phyloP scores from a whole-genome alignment of 2,888 invertebrate species.

The Nymphalis polychloros region DNA sequence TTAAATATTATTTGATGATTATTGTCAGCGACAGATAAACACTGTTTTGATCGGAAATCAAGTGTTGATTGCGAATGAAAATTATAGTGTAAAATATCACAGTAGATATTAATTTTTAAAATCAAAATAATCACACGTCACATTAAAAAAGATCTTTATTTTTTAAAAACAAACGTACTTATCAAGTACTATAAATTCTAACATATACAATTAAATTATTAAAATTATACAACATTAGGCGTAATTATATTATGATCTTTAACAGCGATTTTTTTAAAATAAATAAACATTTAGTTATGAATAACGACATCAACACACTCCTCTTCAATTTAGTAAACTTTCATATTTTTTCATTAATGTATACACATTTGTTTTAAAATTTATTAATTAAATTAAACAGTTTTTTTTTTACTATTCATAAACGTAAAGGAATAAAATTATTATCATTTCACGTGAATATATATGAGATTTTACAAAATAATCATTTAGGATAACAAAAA shows the following conservation, averaged over 20 bases:
- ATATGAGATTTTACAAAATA: background rate
- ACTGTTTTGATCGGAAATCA: no score
- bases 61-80: no score
- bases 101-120: no score
- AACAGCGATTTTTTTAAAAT: conserved; percentile 9
- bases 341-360: background rate
- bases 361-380: background rate
- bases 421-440: background rate
- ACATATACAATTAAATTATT: conserved; percentile 20
- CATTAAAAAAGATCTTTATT: conserved; percentile 58
- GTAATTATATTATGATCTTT: background rate
- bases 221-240: conserved; percentile 18
- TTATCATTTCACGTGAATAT: background rate
- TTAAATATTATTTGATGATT: no score
- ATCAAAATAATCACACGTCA: conserved; percentile 21
- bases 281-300: conserved; percentile 5
- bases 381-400: background rate
- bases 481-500: background rate
- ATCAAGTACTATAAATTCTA: conserved; percentile 62
- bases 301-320: conserved; percentile 1
- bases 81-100: no score
- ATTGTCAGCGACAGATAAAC: no score
- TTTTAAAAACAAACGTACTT: conserved; percentile 64
- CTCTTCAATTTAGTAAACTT: background rate
- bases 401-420: background rate